Percentiles rank a stretch among this genome's conserved stretches.
Evolutionary conservation across 2,797 vertebrate genomes (phyloP).

Genomic region (Taeniopygia guttata): DNA sequence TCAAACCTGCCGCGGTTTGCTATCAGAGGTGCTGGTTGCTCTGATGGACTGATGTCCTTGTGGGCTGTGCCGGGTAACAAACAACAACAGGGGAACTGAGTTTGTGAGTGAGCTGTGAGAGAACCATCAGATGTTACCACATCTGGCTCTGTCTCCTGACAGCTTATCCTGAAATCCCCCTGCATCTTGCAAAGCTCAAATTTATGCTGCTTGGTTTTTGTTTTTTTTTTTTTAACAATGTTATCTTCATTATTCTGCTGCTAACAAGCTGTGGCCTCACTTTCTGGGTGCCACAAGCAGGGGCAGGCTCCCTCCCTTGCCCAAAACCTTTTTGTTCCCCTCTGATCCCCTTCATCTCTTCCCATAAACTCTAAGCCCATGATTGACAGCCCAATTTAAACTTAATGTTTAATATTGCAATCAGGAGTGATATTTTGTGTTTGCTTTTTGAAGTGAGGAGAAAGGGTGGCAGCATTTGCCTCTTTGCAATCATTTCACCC

Average conservation of each 20-base stretch:
- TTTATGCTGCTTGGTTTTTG: neutral
- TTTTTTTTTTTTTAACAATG: neutral
- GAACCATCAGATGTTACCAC: neutral
- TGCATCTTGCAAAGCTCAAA: neutral
- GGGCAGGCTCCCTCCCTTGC: neutral
- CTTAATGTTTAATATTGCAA: neutral
- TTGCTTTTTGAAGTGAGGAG: conserved; percentile 16
- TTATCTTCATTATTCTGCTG: neutral
- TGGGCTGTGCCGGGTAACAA: neutral
- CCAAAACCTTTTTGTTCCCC: neutral
- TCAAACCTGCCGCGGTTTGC: neutral
- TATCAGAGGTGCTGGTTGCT: neutral
- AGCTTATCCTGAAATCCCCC: neutral
- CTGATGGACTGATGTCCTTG: neutral
- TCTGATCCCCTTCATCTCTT: neutral
- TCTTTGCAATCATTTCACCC: conserved; percentile 5
- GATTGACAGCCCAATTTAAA: neutral
- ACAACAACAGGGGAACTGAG: neutral
- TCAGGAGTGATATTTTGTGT: neutral
- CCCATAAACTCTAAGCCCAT: neutral
- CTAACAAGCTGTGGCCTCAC: neutral
- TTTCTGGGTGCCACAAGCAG: neutral
- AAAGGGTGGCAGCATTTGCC: conserved; percentile 9
- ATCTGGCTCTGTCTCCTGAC: neutral
- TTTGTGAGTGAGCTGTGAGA: neutral